Evolutionary conservation across 2,888 invertebrate species (phyloP).

Genomic region (Prenolepis imparis): DNA sequence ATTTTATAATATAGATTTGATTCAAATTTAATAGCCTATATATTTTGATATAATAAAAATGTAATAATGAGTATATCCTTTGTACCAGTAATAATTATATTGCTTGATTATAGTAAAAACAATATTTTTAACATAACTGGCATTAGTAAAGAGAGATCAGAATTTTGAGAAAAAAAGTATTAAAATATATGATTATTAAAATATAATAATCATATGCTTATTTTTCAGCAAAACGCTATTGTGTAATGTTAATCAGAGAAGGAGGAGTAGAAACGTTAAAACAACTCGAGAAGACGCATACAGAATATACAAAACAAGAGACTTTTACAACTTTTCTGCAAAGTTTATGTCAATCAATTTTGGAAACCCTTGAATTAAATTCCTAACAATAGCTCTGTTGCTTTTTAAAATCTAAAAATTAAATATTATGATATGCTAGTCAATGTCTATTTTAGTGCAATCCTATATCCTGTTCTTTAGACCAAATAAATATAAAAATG

Average conservation of each 20-base stretch:
- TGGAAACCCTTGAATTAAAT: slow-evolving; percentile 83
- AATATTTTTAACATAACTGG: not conserved
- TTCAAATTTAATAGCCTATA: not conserved
- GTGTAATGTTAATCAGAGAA: slow-evolving; percentile 89
- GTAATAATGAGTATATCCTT: not conserved
- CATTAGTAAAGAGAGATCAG: not conserved
- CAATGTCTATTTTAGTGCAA: slow-evolving; percentile 78
- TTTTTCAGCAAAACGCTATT: slow-evolving; percentile 89
- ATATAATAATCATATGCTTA: slow-evolving; percentile 49
- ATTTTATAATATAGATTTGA: not conserved
- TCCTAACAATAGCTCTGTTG: slow-evolving; percentile 77
- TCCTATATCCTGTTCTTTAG: slow-evolving; percentile 71
- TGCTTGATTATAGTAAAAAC: not conserved
- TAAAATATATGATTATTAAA: not conserved
- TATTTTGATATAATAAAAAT: not conserved
- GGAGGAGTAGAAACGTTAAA: slow-evolving; percentile 88
- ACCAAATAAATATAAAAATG: slow-evolving; percentile 72
- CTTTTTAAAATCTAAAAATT: slow-evolving; percentile 66
- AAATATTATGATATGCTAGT: slow-evolving; percentile 79
- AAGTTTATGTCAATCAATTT: slow-evolving; percentile 83
- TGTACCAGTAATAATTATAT: not conserved
- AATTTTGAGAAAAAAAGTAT: not conserved
- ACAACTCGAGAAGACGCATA: slow-evolving; percentile 83
- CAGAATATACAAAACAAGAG: slow-evolving; percentile 81
- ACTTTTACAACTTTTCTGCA: slow-evolving; percentile 76